Evolutionary conservation across 2,888 invertebrate genomes (phyloP).

Genomic region (Epistrophella euchroma): DNA sequence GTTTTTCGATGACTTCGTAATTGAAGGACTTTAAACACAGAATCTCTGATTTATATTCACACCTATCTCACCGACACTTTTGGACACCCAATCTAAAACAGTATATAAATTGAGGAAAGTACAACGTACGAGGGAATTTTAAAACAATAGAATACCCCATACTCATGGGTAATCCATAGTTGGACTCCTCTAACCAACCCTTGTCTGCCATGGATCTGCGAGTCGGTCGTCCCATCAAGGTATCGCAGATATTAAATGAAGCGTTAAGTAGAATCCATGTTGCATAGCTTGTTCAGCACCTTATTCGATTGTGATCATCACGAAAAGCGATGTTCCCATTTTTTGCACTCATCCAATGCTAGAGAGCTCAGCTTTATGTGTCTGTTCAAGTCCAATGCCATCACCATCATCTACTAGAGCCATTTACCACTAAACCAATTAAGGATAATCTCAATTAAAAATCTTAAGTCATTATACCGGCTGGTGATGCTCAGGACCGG

Average conservation of each 20-base stretch:
- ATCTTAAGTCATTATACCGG: slow-evolving; percentile 71
- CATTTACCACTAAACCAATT: slow-evolving; percentile 75
- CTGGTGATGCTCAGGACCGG: slow-evolving; percentile 6
- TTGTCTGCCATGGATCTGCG: neutral
- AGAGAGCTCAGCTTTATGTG: neutral
- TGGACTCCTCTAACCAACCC: neutral
- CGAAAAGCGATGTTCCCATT: slow-evolving; percentile 74
- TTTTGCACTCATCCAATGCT: slow-evolving; percentile 61
- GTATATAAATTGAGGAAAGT: neutral
- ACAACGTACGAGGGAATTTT: slow-evolving; percentile 60
- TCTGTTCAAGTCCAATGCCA: slow-evolving; percentile 52
- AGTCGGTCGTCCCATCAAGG: slow-evolving; percentile 42
- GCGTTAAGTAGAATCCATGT: slow-evolving; percentile 76
- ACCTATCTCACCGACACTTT: slow-evolving; percentile 58
- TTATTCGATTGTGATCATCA: slow-evolving; percentile 76
- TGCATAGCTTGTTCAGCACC: slow-evolving; percentile 76
- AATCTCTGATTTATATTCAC: slow-evolving; percentile 55
- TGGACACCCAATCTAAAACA: slow-evolving; percentile 47
- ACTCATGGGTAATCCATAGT: neutral
- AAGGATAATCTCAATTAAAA: slow-evolving; percentile 75
- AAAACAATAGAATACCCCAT: slow-evolving; percentile 54
- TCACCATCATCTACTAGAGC: slow-evolving; percentile 48
- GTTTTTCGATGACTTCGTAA: slow-evolving; percentile 19
- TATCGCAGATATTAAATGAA: slow-evolving; percentile 74
- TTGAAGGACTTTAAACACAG: slow-evolving; percentile 2